Conservation (phyloP, 2,797 vertebrate species). For the Peromyscus aztecus region DNA sequence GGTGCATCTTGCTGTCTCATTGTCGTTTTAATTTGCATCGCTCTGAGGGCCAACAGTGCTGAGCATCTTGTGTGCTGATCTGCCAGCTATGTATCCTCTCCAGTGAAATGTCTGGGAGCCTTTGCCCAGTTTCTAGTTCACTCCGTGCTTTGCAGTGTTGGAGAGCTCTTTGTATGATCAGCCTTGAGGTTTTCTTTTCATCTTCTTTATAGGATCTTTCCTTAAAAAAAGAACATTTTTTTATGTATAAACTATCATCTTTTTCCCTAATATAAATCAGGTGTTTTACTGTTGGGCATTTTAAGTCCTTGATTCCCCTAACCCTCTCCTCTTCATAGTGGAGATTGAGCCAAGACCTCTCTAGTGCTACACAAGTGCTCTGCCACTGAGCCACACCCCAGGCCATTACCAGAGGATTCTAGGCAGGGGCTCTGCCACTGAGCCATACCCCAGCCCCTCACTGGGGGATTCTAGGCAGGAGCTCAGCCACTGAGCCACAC, state of each 20-base stretch:
- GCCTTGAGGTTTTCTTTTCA: background rate
- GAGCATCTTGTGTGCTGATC: constrained; percentile 11
- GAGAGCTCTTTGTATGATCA: background rate
- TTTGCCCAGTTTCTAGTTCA: constrained; percentile 33
- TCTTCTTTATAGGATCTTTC: background rate
- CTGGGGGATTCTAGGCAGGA: background rate
- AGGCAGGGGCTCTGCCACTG: background rate
- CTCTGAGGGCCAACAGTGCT: background rate
- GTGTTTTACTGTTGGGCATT: constrained; percentile 5
- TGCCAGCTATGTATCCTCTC: constrained; percentile 3
- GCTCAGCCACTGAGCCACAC: background rate
- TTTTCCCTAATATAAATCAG: background rate
- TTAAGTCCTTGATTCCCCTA: background rate
- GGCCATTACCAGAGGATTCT: background rate
- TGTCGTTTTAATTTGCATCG: constrained; percentile 36
- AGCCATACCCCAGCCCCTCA: background rate
- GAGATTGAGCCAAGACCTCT: background rate
- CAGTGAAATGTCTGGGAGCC: background rate
- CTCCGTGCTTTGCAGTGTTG: background rate
- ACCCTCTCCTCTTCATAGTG: background rate
- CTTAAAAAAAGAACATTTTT: background rate
- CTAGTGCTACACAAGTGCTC: background rate
- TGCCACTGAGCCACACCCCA: background rate
- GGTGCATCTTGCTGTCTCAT: background rate
- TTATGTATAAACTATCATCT: background rate